Conservation (phyloP, 2,797 vertebrate genomes). For the Toxotes lorentzi region DNA sequence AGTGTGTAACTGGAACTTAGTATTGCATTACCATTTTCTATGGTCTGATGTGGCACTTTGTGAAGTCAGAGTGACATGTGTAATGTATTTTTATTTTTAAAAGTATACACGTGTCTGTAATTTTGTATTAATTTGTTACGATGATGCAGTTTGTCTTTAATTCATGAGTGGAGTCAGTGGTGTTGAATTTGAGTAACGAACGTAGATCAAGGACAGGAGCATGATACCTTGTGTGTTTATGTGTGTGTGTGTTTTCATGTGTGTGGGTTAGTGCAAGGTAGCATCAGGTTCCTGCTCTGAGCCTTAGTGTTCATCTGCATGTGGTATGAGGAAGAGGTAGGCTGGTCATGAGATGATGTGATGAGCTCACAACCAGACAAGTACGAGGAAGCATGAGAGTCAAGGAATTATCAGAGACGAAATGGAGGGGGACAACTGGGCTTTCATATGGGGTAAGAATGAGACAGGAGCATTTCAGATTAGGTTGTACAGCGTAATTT, state of each 20-base stretch:
- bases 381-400: constrained; percentile 64
- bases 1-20: not conserved
- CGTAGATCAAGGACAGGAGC: constrained; percentile 39
- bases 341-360: constrained; percentile 38
- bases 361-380: constrained; percentile 38
- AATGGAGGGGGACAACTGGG: constrained; percentile 80
- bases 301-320: constrained; percentile 33
- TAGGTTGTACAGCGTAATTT: not conserved
- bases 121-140: constrained; percentile 4
- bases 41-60: not conserved
- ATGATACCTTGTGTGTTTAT: constrained; percentile 39
- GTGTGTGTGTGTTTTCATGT: constrained; percentile 25
- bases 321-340: constrained; percentile 26
- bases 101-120: accelerated
- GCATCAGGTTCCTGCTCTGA: constrained; percentile 70
- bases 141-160: constrained; percentile 55
- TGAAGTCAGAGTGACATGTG: not conserved
- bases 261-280: constrained; percentile 31
- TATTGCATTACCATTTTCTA: not conserved
- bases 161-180: constrained; percentile 56
- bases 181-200: constrained; percentile 69
- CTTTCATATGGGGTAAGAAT: constrained; percentile 77
- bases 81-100: not conserved
- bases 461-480: not conserved
- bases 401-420: constrained; percentile 34